Evolutionary conservation across 2,113 vertebrate genomes (phyloP).

Genomic region (Mugil cephalus): DNA sequence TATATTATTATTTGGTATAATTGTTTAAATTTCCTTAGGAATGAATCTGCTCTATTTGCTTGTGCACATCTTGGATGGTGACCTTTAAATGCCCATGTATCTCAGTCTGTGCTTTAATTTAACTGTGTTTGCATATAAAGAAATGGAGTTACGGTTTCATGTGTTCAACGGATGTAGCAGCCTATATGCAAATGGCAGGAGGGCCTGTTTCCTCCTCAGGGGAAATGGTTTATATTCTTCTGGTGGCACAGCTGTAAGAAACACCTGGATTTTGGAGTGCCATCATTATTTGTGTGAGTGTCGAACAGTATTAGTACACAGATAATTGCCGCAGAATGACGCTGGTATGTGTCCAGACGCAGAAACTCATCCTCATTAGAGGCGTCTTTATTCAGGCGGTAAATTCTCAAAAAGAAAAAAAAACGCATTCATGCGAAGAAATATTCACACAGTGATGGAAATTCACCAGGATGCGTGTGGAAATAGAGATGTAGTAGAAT

Average conservation of each 20-base stretch:
- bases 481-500: not conserved
- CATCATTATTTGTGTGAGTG: conserved; percentile 13
- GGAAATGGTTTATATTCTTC: not conserved
- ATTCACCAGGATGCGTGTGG: not conserved
- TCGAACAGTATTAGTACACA: not conserved
- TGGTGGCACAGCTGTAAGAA: not conserved
- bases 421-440: not conserved
- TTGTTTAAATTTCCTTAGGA: too few species aligned
- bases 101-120: too few species aligned
- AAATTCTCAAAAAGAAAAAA: not conserved
- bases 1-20: too few species aligned
- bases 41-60: too few species aligned
- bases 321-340: not conserved
- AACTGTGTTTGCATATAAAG: not conserved
- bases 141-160: not conserved
- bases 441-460: not conserved
- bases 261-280: conserved; percentile 10
- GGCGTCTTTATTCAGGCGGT: not conserved
- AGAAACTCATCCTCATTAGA: not conserved
- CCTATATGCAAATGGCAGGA: conserved; percentile 14
- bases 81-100: too few species aligned
- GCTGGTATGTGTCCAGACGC: not conserved
- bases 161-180: not conserved
- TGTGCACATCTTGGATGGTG: too few species aligned
- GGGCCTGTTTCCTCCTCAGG: not conserved